Percentiles rank a stretch among this genome's conserved stretches.
phyloP scores from a whole-genome alignment of 2,113 vertebrate genomes.

The Zosterops hypoxanthus region DNA sequence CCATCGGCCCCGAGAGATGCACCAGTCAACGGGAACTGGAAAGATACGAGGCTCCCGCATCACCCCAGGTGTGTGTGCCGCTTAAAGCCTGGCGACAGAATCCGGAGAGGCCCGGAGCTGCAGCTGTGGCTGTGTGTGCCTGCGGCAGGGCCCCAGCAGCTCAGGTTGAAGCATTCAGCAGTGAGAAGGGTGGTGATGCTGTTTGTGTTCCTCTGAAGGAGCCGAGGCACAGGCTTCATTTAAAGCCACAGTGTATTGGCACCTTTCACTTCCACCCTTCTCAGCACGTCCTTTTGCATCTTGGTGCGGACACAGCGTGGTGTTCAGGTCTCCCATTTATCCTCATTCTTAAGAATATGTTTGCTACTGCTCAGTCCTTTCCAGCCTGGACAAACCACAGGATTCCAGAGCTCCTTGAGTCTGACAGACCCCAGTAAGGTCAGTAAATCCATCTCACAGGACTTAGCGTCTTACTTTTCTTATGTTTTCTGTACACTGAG shows the following conservation, averaged over 20 bases:
- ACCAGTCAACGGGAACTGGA: fast-evolving
- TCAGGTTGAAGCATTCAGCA: not conserved
- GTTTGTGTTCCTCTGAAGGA: not conserved
- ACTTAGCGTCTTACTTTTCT: not conserved
- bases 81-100: not conserved
- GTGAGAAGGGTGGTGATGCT: not conserved
- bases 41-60: not conserved
- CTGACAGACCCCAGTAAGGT: not conserved
- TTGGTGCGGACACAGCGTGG: not conserved
- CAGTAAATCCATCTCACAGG: not conserved
- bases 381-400: not conserved
- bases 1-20: not conserved
- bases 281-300: not conserved
- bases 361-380: not conserved
- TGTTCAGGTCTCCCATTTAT: not conserved
- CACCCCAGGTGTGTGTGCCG: not conserved
- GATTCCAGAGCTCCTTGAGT: not conserved
- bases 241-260: not conserved
- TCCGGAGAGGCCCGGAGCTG: not conserved
- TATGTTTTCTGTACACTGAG: not conserved
- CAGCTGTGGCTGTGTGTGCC: not conserved
- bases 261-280: not conserved
- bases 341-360: not conserved
- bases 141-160: not conserved
- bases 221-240: not conserved